Evolutionary conservation across 2,113 vertebrate species (phyloP), one percentile per base, ranked within the genome.

Genomic region (Clarias magur): DNA sequence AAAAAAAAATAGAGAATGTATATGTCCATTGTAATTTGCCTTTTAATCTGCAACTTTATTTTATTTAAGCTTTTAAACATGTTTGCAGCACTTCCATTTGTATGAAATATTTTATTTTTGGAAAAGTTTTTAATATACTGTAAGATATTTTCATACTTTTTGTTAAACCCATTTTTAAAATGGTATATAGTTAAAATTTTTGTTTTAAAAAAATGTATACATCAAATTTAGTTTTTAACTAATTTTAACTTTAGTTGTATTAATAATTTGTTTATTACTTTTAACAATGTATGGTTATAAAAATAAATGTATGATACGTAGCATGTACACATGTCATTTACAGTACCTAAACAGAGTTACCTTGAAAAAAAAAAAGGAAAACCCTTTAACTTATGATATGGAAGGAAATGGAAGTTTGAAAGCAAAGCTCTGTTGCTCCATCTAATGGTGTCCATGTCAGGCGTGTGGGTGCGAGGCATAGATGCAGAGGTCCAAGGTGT

Each of bases 381-480:
- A 42, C 21, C 7, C n/a, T 68, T 72, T 11, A 4, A 42, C 3
- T 48, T 5, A 42, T 38, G 6, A 34, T 72, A 0, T 21, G 9
- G 15, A 38, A 72, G 8, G 68, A 2, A 72, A 48, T 38, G 42
- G 42, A 10, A n/a, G 27, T 30, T 68, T 42, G 11, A 63, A 19
- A 27, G 9, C 17, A 76, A 60, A 48, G 17, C 21, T 38, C 9
- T 68, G 15, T 82, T 78, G 4, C 27, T 3, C 86, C 88, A 83
- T 57, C 88, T 85, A 85, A 86, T 86, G 86, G 86, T 30, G 16
- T 2, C 3, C n/a, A n/a, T n/a, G n/a, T n/a, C n/a, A n/a, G n/a
- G n/a, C n/a, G n/a, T n/a, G n/a, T n/a, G n/a, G n/a, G n/a, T n/a
- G n/a, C n/a, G n/a, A n/a, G n/a, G n/a, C n/a, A n/a, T n/a, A n/a